Evolutionary conservation across 2,888 invertebrate species (phyloP).

Genomic region (Epirrita christyi): DNA sequence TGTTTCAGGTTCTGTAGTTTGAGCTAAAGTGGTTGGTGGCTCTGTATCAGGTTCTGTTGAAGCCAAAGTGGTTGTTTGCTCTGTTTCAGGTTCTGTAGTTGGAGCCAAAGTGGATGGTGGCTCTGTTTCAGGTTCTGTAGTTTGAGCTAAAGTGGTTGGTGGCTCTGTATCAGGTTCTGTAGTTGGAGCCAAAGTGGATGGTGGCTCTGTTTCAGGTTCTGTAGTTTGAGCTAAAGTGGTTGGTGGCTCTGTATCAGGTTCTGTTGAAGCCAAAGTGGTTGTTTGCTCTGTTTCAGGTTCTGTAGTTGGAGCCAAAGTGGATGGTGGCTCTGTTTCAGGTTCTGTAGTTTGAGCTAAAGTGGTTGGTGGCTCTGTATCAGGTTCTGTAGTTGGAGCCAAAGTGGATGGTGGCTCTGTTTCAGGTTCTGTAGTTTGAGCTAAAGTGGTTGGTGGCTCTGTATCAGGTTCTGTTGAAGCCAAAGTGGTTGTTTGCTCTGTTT

Average conservation of each 20-base stretch:
- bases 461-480: background rate
- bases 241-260: background rate
- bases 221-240: background rate
- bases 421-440: no score
- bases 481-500: background rate
- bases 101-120: constrained; percentile 1
- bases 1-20: constrained; percentile 10
- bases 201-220: background rate
- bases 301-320: background rate
- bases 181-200: background rate
- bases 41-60: background rate
- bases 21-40: background rate
- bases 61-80: background rate
- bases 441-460: background rate
- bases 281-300: background rate
- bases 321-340: background rate
- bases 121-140: background rate
- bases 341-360: background rate
- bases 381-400: background rate
- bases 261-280: background rate
- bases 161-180: constrained; percentile 14
- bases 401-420: background rate
- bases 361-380: background rate
- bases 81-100: constrained; percentile 18
- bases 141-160: constrained; percentile 12